Evolutionary conservation across 2,113 vertebrate genomes (phyloP).

Genomic region (Gallinago undulata): DNA sequence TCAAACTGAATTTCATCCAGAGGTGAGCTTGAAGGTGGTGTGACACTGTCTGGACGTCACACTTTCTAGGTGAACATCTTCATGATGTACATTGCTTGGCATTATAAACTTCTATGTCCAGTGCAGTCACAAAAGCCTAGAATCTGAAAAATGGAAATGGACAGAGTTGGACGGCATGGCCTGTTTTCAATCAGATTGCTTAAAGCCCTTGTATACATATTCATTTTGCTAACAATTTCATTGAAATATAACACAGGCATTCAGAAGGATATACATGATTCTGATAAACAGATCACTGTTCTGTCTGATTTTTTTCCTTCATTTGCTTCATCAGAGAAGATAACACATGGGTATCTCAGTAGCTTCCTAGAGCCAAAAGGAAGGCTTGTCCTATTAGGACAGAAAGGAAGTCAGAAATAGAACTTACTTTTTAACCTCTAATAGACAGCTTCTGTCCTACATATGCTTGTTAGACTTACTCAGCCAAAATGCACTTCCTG

Average conservation of each 20-base stretch:
- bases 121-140: neutral
- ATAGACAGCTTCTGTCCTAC: neutral
- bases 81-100: neutral
- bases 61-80: neutral
- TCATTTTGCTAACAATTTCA: neutral
- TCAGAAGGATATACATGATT: neutral
- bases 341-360: neutral
- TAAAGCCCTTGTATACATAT: neutral
- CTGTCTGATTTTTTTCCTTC: too few species aligned
- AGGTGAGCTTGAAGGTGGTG: neutral
- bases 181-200: neutral
- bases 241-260: neutral
- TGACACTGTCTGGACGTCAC: neutral
- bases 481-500: neutral
- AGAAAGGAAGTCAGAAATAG: neutral
- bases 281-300: neutral
- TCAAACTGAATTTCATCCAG: neutral
- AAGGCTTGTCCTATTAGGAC: neutral
- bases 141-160: neutral
- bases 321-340: neutral
- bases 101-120: neutral
- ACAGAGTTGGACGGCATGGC: neutral
- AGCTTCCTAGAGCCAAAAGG: neutral
- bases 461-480: neutral
- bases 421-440: neutral